Evolutionary conservation across 2,888 invertebrate species (phyloP).

Genomic region (Phragmatobia fuliginosa): DNA sequence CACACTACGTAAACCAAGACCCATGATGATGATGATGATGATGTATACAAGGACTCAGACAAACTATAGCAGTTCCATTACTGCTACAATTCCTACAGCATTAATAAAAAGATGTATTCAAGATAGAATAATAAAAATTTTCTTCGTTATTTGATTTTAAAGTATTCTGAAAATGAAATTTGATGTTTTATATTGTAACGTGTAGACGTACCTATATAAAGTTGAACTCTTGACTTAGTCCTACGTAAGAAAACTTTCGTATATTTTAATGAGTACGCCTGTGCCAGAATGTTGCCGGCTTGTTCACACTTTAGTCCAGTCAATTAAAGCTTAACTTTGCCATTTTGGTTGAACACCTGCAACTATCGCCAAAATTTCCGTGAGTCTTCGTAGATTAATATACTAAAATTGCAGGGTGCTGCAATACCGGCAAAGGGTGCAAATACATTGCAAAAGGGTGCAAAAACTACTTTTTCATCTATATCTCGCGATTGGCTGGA

Average conservation of each 20-base stretch:
- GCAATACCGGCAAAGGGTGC: no score
- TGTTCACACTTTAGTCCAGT: no score
- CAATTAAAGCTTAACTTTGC: no score
- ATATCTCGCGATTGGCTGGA: no score
- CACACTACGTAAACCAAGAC: not conserved
- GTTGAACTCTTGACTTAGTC: not conserved
- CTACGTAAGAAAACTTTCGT: slow-evolving; percentile 1
- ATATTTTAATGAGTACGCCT: slow-evolving; percentile 13
- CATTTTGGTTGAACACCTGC: no score
- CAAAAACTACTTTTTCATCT: no score
- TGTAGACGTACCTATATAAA: not conserved
- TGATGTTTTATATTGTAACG: not conserved
- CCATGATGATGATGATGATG: no score
- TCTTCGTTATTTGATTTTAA: not conserved
- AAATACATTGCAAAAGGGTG: no score
- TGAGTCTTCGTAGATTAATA: no score
- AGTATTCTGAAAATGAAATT: not conserved
- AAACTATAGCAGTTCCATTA: not conserved
- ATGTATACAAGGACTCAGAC: not conserved
- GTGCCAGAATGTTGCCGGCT: slow-evolving; percentile 10
- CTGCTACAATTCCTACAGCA: not conserved
- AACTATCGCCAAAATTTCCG: no score
- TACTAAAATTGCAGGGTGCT: no score
- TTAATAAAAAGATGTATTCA: not conserved
- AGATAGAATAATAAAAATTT: not conserved